Evolutionary conservation across 2,113 vertebrate genomes (phyloP).

Genomic region (Stigmatopora argus): DNA sequence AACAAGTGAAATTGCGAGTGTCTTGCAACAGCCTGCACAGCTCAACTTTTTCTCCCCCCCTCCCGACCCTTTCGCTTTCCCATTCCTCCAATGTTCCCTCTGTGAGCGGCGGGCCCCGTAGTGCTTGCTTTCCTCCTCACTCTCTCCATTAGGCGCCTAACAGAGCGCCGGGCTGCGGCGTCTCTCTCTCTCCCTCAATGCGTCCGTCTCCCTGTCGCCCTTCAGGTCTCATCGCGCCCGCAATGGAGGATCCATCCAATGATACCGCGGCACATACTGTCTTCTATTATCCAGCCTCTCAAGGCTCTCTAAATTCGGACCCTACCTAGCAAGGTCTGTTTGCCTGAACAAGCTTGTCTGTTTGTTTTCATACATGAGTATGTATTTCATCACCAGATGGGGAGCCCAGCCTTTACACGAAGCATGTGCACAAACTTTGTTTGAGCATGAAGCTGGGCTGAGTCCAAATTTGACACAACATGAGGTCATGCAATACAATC

Average conservation of each 20-base stretch:
- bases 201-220: slow-evolving; percentile 63
- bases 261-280: slow-evolving; percentile 68
- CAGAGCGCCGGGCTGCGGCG: slow-evolving; percentile 64
- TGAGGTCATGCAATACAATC: not conserved
- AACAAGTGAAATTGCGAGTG: slow-evolving; percentile 15
- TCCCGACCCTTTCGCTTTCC: slow-evolving; percentile 1
- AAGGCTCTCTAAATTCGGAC: slow-evolving; percentile 50
- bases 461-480: slow-evolving; percentile 6
- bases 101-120: slow-evolving; percentile 59
- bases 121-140: slow-evolving; percentile 57
- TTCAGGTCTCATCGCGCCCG: slow-evolving; percentile 66
- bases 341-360: slow-evolving; percentile 38
- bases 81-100: slow-evolving; percentile 41
- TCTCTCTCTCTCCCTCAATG: slow-evolving; percentile 61
- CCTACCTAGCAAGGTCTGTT: slow-evolving; percentile 17
- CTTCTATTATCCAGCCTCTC: slow-evolving; percentile 65
- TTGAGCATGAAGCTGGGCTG: not conserved
- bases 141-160: slow-evolving; percentile 70
- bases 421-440: slow-evolving; percentile 4
- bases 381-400: slow-evolving; percentile 33
- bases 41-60: slow-evolving; percentile 30
- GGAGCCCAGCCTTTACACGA: slow-evolving; percentile 33
- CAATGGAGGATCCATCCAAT: slow-evolving; percentile 65
- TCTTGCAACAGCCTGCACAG: slow-evolving; percentile 29
- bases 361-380: slow-evolving; percentile 7